Conservation (phyloP, 2,113 vertebrate genomes). For the Gobio gobio region DNA sequence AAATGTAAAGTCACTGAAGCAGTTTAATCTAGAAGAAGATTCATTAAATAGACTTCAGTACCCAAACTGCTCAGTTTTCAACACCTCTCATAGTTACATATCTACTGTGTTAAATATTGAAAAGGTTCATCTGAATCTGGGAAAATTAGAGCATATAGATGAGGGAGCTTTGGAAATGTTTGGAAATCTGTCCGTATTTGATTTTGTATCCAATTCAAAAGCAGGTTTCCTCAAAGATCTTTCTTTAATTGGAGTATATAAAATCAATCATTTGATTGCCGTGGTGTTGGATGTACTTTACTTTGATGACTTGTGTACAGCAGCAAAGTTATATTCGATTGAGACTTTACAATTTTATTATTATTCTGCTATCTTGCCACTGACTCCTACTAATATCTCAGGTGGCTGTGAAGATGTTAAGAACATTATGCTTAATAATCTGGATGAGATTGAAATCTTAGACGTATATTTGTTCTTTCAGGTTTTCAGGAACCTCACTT, state of each 20-base stretch:
- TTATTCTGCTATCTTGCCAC: too few relatives aligned
- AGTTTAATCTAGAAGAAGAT: neutral
- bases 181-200: neutral
- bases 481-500: constrained; percentile 15
- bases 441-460: neutral
- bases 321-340: too few relatives aligned
- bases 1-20: neutral
- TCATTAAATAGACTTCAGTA: neutral
- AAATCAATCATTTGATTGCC: neutral
- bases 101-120: neutral
- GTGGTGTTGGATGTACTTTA: neutral
- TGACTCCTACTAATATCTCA: neutral
- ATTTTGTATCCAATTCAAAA: neutral
- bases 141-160: too few relatives aligned
- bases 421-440: fast-evolving
- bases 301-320: neutral
- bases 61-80: neutral
- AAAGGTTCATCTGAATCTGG: too few relatives aligned
- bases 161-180: too few relatives aligned
- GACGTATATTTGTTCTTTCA: neutral
- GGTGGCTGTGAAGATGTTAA: neutral
- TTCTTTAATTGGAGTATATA: constrained; percentile 16
- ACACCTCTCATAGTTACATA: neutral
- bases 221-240: neutral
- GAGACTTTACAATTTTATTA: too few relatives aligned